Conservation (phyloP, 2,113 vertebrate genomes). For the Chaenocephalus aceratus region DNA sequence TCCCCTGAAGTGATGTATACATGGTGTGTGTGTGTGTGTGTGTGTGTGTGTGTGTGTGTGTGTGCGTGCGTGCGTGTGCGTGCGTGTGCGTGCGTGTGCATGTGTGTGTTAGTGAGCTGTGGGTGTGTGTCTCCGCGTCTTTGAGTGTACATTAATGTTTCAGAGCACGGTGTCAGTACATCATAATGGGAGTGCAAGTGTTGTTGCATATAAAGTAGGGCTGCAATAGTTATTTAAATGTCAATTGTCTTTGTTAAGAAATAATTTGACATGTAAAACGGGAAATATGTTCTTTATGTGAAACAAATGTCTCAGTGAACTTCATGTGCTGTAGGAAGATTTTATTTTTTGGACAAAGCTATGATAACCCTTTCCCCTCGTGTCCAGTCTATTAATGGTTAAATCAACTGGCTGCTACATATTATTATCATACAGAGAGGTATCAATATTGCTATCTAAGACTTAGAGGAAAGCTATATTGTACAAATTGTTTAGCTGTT, state of each 20-base stretch:
- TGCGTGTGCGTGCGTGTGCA: background rate
- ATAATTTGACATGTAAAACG: background rate
- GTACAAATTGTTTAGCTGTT: no score
- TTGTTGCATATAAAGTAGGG: background rate
- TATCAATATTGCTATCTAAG: no score
- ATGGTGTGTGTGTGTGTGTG: background rate
- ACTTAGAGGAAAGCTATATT: no score
- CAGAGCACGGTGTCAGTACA: background rate
- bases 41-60: background rate
- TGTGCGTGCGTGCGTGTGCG: background rate
- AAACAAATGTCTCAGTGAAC: background rate
- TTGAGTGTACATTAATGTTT: background rate
- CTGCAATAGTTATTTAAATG: background rate
- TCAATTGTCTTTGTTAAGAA: background rate
- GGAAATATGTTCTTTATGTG: background rate
- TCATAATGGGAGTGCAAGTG: background rate
- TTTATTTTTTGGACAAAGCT: no score
- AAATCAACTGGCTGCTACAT: background rate
- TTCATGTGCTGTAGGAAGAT: background rate
- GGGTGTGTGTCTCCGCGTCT: background rate
- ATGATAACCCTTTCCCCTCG: no score
- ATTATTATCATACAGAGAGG: background rate
- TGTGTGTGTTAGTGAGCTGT: background rate
- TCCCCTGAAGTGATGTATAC: no score
- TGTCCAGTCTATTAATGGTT: no score